These are phyloP conservation scores for Drosophila limbata DNA, from an alignment of 2,888 invertebrate genomes.

Conservation along the genomic window DNA sequence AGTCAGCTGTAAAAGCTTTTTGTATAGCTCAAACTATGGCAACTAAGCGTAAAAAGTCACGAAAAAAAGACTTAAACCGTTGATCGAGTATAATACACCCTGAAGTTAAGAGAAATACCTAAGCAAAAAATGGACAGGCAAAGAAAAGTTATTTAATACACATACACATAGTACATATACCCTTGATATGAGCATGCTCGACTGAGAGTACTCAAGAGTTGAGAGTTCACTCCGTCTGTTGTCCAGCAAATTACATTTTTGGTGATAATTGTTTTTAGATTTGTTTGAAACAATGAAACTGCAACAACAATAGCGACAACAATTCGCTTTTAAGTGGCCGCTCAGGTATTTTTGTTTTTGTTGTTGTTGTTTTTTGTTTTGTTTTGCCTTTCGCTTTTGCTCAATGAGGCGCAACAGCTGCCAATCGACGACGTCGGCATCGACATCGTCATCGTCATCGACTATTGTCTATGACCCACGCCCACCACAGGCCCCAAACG, in stretches of 20 bases:
- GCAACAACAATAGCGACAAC: slow-evolving; percentile 45
- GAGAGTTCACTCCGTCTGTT: slow-evolving; percentile 3
- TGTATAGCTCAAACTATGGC: neutral
- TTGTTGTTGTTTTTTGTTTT: too few relatives aligned
- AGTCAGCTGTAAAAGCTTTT: neutral
- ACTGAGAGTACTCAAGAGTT: neutral
- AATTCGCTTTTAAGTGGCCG: slow-evolving; percentile 67
- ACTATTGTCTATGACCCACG: slow-evolving; percentile 37
- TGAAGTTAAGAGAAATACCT: neutral
- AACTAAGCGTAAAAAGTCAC: too few relatives aligned
- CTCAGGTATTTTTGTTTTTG: slow-evolving; percentile 21
- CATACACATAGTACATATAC: neutral
- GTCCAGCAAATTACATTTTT: slow-evolving; percentile 39
- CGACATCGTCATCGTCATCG: slow-evolving; percentile 13
- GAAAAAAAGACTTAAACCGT: too few relatives aligned
- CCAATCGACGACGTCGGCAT: slow-evolving; percentile 27
- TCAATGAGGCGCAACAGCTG: slow-evolving; percentile 77
- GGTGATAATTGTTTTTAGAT: slow-evolving; percentile 50
- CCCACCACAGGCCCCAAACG: slow-evolving; percentile 55
- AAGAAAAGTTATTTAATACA: neutral
- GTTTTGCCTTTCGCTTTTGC: slow-evolving; percentile 72
- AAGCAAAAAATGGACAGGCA: too few relatives aligned
- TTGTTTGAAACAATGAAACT: slow-evolving; percentile 17
- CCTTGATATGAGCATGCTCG: neutral
- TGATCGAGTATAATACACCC: too few relatives aligned